Evolutionary conservation across 1,140 invertebrate genomes (phyloP).

Genomic region (Diabrotica virgifera): DNA sequence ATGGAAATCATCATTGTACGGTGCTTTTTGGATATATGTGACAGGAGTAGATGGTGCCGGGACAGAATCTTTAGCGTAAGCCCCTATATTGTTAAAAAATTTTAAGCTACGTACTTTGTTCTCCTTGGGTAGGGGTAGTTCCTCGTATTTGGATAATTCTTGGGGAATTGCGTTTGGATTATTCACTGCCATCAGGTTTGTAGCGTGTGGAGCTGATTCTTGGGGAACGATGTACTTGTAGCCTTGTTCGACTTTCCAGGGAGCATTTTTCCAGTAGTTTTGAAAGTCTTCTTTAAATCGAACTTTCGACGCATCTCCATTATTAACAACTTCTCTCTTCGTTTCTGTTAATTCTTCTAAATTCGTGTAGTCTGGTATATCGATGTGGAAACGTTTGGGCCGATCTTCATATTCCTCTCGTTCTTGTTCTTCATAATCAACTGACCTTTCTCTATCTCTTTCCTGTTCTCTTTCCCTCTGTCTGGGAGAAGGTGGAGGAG

Average conservation of each 20-base stretch:
- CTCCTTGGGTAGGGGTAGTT: neutral
- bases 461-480: neutral
- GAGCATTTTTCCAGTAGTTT: constrained; percentile 25
- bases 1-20: neutral
- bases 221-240: constrained; percentile 25
- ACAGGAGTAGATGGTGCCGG: constrained; percentile 8
- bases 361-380: constrained; percentile 12
- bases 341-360: neutral
- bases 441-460: neutral
- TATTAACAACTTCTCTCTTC: neutral
- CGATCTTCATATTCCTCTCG: constrained; percentile 13
- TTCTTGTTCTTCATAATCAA: neutral
- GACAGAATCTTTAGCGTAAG: constrained; percentile 4
- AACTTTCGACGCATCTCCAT: constrained; percentile 14
- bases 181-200: neutral
- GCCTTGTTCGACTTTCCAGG: constrained; percentile 24
- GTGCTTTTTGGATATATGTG: constrained; percentile 7
- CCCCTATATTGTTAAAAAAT: constrained; percentile 10
- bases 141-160: constrained; percentile 7
- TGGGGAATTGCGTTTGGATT: constrained; percentile 8
- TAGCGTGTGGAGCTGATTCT: neutral
- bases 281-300: constrained; percentile 25
- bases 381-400: constrained; percentile 15
- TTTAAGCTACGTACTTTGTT: constrained; percentile 15
- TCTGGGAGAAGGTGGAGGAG: neutral